Evolutionary conservation across 1,140 invertebrate genomes (phyloP), one percentile per base, ranked within the genome.

Genomic region (Eupristina koningsbergeri): DNA sequence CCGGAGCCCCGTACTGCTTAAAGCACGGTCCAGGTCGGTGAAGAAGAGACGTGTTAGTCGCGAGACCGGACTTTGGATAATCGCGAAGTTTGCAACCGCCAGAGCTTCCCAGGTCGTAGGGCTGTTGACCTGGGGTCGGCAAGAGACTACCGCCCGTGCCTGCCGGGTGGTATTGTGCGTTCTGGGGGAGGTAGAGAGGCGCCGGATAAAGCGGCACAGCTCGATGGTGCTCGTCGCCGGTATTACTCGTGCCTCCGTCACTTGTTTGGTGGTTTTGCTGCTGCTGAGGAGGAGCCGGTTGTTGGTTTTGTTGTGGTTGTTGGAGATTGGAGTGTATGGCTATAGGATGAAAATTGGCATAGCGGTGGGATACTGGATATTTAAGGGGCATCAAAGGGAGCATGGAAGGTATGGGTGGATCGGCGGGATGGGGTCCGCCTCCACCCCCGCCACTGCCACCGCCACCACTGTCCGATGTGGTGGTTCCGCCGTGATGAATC

Each of bases 321-420:
- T 76, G 53, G 29, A 34, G 34, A 41, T 31, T 61, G 15, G 79
- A 41, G 36, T 74, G 47, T 17, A 53, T n/a, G n/a, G n/a, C 71
- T 63, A 84, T 50, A 19, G 89, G 86, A 86, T 91, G 91, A 74
- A 90, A 91, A 85, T 89, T 90, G 73, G 88, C 75, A 80, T 90
- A 92, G 76, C 90, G 89, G 86, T 87, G 86, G 85, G 87, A 87
- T 50, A 91, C 64, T 41, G 89, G 90, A 78, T 89, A 89, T 90
- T 92, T 92, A 58, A 91, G 76, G 61, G 91, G 91, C 88, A 92
- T 89, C 81, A 91, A 50, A 58, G 91, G 88, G 82, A 92, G 85
- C 87, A 91, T 81, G 47, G 91, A 86, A 6, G 86, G 61, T 53
- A 86, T 45, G 76, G 88, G 80, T 34, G 83, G 71, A 17, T 86